A percentile compares a stretch with the other conserved stretches of the same genome.
These are phyloP conservation scores for Mythimna loreyi DNA, from an alignment of 2,888 invertebrate species.

Conservation along the genomic window DNA sequence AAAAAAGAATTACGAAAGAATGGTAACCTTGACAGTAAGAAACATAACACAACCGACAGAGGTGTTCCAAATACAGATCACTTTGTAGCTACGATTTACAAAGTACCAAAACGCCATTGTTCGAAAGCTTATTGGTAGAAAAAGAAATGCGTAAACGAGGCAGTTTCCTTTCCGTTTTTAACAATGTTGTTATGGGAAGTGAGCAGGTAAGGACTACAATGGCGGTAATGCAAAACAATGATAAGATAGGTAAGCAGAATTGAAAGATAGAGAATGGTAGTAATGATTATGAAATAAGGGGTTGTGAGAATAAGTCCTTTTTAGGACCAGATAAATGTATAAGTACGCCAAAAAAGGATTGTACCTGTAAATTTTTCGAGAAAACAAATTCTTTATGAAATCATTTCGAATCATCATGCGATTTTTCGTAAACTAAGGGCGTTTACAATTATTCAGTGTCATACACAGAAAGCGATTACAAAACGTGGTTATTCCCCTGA, in stretches of 20 bases:
- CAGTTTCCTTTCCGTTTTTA: conserved; percentile 68
- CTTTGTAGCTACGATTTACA: conserved; percentile 46
- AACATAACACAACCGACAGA: conserved; percentile 10
- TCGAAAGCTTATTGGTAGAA: conserved; percentile 51
- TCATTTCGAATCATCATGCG: no score
- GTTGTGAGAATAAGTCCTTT: conserved; percentile 25
- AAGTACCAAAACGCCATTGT: conserved; percentile 56
- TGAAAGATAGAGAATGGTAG: conserved; percentile 41
- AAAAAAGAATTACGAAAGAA: conserved; percentile 6
- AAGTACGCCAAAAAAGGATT: no score
- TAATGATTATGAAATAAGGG: conserved; percentile 12
- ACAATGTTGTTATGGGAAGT: conserved; percentile 74
- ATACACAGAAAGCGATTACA: not conserved
- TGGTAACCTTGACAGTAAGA: conserved; percentile 36
- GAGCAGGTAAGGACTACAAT: conserved; percentile 64
- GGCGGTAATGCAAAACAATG: conserved; percentile 58
- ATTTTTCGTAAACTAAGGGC: no score
- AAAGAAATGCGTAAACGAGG: conserved; percentile 64
- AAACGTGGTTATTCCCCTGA: conserved; percentile 10
- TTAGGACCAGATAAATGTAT: conserved; percentile 5
- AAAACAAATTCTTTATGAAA: no score
- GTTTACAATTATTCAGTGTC: not conserved
- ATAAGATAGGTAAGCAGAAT: conserved; percentile 54
- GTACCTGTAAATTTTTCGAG: no score
- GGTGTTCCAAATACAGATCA: conserved; percentile 50